Evolutionary conservation across 1,140 invertebrate species (phyloP).

Genomic region (Caerostris darwini): DNA sequence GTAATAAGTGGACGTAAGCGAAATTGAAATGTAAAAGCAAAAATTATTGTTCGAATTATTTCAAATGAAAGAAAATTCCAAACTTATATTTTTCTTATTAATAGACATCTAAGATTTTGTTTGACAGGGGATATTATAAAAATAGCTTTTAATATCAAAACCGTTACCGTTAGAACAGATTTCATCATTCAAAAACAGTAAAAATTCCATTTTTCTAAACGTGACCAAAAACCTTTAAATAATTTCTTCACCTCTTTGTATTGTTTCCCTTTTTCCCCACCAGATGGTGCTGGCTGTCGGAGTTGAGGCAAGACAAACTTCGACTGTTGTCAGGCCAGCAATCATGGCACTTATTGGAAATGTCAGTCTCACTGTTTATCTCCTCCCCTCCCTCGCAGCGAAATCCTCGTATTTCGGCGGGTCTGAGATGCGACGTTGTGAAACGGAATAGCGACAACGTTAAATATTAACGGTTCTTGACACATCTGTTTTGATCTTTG

Average conservation of each 20-base stretch:
- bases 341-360: conserved; percentile 46
- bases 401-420: conserved; percentile 30
- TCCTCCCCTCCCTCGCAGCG: not conserved
- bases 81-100: too few relatives aligned
- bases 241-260: not conserved
- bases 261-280: not conserved
- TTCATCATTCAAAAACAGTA: too few relatives aligned
- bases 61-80: too few relatives aligned
- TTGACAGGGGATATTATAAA: too few relatives aligned
- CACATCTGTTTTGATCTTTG: conserved; percentile 6
- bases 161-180: too few relatives aligned
- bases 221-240: not conserved
- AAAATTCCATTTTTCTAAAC: too few relatives aligned
- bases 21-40: too few relatives aligned
- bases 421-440: not conserved
- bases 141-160: too few relatives aligned
- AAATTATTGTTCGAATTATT: too few relatives aligned
- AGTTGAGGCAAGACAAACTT: not conserved
- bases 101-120: too few relatives aligned
- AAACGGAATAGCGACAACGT: not conserved
- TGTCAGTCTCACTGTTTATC: conserved; percentile 19
- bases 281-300: not conserved
- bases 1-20: too few relatives aligned
- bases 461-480: conserved; percentile 35
- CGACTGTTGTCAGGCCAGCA: conserved; percentile 16